Evolutionary conservation across 2,888 invertebrate genomes (phyloP).

Genomic region (Elaeidobius kamerunicus): DNA sequence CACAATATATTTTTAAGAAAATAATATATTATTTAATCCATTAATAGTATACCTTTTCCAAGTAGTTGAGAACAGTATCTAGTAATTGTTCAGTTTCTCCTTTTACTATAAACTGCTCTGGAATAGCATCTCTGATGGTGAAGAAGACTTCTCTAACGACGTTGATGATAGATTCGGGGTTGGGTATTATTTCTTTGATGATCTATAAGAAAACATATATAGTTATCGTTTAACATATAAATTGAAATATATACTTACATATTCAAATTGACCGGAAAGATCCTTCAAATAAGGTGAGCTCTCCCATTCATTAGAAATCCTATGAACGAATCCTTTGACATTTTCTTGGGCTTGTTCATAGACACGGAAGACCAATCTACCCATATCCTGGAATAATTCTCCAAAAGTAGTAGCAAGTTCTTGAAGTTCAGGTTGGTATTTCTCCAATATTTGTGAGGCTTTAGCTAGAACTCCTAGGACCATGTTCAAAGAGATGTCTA

Average conservation of each 20-base stretch:
- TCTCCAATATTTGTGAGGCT: constrained; percentile 57
- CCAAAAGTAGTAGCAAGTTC: constrained; percentile 56
- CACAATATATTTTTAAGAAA: no score
- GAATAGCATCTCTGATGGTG: constrained; percentile 57
- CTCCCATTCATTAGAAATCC: constrained; percentile 53
- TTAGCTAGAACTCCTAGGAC: constrained; percentile 52
- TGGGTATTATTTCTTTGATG: constrained; percentile 42
- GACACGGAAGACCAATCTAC: constrained; percentile 46
- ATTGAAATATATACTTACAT: constrained; percentile 36
- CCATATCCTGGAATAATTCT: constrained; percentile 52
- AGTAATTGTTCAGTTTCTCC: constrained; percentile 60
- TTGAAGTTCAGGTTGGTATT: constrained; percentile 64
- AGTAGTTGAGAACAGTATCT: constrained; percentile 58
- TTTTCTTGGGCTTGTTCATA: constrained; percentile 49
- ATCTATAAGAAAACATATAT: constrained; percentile 27
- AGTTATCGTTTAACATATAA: not conserved
- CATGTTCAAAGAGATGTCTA: constrained; percentile 49
- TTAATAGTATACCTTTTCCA: constrained; percentile 65
- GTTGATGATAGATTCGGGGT: constrained; percentile 57
- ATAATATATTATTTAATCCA: no score
- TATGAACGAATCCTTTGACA: constrained; percentile 48
- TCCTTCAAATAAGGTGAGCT: constrained; percentile 55
- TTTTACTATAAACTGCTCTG: constrained; percentile 50
- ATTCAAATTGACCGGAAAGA: constrained; percentile 50
- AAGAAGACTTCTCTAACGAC: constrained; percentile 56